Evolutionary conservation across 2,113 vertebrate species (phyloP).

Genomic region (Fregetta grallaria): DNA sequence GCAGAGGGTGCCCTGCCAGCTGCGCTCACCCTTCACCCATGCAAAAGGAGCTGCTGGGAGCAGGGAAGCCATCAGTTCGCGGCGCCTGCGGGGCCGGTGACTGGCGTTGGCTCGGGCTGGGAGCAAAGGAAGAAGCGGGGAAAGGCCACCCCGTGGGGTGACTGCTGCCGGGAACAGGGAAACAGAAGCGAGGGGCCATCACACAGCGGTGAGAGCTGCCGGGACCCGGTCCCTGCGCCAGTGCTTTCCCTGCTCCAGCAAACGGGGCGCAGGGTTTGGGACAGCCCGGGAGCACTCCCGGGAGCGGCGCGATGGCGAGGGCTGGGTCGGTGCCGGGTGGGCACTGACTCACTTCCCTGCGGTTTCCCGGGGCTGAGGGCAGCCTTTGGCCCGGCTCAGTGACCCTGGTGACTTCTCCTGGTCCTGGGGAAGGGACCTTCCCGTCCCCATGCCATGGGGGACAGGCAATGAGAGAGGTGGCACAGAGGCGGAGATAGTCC

Average conservation of each 20-base stretch:
- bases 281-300: not conserved
- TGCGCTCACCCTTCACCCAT: rapidly evolving
- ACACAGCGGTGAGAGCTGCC: not conserved
- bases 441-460: rapidly evolving
- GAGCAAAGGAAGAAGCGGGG: slow-evolving; percentile 25
- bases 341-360: rapidly evolving
- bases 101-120: rapidly evolving
- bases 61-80: rapidly evolving
- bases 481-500: not conserved
- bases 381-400: not conserved
- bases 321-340: rapidly evolving
- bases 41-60: not conserved
- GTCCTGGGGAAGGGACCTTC: not conserved
- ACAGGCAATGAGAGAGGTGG: not conserved
- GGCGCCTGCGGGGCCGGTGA: rapidly evolving
- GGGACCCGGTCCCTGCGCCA: rapidly evolving
- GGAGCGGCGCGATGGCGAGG: rapidly evolving
- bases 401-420: not conserved
- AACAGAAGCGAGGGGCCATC: not conserved
- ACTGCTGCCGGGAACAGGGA: not conserved
- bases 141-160: not conserved
- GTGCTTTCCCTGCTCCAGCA: not conserved
- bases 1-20: not conserved
- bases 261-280: not conserved
- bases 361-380: not conserved